phyloP scores from a whole-genome alignment of 2,113 vertebrate genomes.

The Nicator chloris region DNA sequence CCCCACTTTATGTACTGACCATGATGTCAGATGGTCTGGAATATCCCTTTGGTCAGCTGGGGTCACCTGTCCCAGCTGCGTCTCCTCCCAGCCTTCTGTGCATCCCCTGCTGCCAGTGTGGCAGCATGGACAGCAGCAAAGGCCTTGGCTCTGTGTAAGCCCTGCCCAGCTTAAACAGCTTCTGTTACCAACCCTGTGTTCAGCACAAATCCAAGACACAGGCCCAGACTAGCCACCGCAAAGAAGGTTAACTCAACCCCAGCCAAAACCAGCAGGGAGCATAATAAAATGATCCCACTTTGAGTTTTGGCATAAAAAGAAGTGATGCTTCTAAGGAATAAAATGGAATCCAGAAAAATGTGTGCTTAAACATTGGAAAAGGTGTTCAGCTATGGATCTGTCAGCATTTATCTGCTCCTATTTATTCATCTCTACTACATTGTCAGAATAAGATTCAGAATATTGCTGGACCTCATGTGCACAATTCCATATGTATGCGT shows the following conservation, averaged over 20 bases:
- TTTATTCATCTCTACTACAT: background rate
- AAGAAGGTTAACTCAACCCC: background rate
- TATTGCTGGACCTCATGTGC: background rate
- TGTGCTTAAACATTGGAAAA: background rate
- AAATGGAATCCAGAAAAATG: background rate
- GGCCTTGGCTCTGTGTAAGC: background rate
- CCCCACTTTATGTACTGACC: too few relatives aligned
- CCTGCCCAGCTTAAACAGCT: background rate
- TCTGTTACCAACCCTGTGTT: background rate
- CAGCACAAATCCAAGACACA: background rate
- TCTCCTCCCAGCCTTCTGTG: background rate
- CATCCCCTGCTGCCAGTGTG: rapidly evolving
- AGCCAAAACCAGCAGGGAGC: background rate
- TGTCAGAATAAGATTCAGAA: background rate
- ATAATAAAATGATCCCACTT: background rate
- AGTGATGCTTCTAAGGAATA: background rate
- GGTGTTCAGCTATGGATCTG: background rate
- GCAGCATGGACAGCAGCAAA: rapidly evolving
- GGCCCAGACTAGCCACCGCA: background rate
- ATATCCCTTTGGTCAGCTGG: background rate
- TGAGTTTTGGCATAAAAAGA: background rate
- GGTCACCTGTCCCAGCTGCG: background rate
- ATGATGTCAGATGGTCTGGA: background rate
- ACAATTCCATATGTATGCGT: rapidly evolving
- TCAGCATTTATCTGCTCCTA: background rate